Evolutionary conservation across 2,113 vertebrate genomes (phyloP), one percentile per base, ranked within the genome.

Genomic region (Eudyptes chrysolophus): DNA sequence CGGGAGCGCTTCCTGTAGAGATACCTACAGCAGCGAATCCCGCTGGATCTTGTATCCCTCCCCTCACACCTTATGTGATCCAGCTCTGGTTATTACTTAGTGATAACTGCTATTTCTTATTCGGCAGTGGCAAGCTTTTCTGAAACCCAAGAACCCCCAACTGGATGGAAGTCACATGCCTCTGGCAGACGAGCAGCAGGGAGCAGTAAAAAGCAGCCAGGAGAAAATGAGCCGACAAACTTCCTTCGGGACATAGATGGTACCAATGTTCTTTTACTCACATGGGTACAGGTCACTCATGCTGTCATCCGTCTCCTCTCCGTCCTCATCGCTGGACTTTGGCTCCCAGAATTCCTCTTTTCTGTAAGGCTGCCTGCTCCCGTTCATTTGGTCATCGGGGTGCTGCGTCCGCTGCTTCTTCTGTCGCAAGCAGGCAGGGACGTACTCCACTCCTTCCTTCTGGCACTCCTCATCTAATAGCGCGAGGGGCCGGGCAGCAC

Each of bases 221-320:
- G 24, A 62, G 13, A 57, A 61, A 84, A 85, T 11, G 4, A 29
- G 13, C 27, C 16, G 4, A 20, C 17, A 30, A 71, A 14, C 6
- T n/a, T n/a, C 25, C 22, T 25, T 36, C 7, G 55, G 42, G 25
- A 84, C 11, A 26, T 0, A 78, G 32, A 25, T 3, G 52, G n/a
- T 20, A 42, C 10, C 42, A 14, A 7, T 0, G 1, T 4, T 38
- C 38, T 58, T 12, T 58, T 12, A 44, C 99, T 98, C 84, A 99
- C 99, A 6, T 44, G 99, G 99, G 78, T 99, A 99, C 68, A 99
- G 98, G 97, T 99, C 99, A 9, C 98, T 99, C 99, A 99, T 98
- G 98, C 99, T 99, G 98, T 99, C 99, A 0, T 99, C 99, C 0
- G 99, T 99, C 65, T 99, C 98, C 4, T 96, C 98, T 74, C 95